These are phyloP conservation scores for Liopterus haemorrhoidalis DNA, from an alignment of 2,888 invertebrate species.

Conservation along the genomic window DNA sequence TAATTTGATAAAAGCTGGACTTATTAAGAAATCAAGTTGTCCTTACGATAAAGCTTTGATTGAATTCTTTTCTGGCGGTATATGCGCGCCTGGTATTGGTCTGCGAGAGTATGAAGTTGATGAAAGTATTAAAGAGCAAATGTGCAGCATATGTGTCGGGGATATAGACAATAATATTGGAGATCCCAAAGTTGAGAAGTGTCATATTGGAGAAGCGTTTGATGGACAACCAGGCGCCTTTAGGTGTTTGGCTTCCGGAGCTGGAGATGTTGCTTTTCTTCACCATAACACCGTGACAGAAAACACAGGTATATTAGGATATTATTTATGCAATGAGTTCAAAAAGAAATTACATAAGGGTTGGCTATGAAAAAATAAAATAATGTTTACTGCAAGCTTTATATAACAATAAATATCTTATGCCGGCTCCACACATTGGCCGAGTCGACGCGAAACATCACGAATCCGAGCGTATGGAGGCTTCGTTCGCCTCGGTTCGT, in stretches of 20 bases:
- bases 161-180: constrained; percentile 42
- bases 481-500: too few relatives aligned
- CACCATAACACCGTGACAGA: constrained; percentile 56
- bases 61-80: constrained; percentile 63
- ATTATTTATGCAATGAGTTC: background rate
- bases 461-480: too few relatives aligned
- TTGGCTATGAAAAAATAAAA: too few relatives aligned
- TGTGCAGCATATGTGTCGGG: constrained; percentile 50
- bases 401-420: too few relatives aligned
- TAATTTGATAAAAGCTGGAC: constrained; percentile 53
- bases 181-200: constrained; percentile 45
- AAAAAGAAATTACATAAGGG: too few relatives aligned
- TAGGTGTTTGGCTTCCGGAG: constrained; percentile 62
- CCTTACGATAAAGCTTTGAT: constrained; percentile 53
- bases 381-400: too few relatives aligned
- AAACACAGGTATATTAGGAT: constrained; percentile 45
- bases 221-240: constrained; percentile 54
- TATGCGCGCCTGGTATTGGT: constrained; percentile 57
- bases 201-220: constrained; percentile 47
- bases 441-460: too few relatives aligned
- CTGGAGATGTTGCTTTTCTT: constrained; percentile 70
- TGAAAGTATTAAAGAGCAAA: constrained; percentile 47
- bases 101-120: constrained; percentile 45
- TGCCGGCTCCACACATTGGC: too few relatives aligned
- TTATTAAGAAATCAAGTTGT: constrained; percentile 54